phyloP scores from a whole-genome alignment of 2,888 invertebrate genomes.

The Coenonympha arcania region DNA sequence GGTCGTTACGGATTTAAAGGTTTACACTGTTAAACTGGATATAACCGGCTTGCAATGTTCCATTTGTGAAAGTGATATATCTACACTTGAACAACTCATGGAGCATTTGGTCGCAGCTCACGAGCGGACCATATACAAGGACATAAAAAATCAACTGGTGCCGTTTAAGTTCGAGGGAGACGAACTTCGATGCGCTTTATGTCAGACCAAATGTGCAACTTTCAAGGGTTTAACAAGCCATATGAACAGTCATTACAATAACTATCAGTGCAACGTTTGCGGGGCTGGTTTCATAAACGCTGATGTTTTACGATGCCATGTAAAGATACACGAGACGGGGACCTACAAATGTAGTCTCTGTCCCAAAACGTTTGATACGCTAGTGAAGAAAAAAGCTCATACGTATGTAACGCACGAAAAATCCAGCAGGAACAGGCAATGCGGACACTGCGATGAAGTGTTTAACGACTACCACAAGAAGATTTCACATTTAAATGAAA shows the following conservation, averaged over 20 bases:
- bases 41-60: constrained; percentile 45
- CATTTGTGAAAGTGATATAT: constrained; percentile 34
- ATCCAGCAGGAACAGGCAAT: no score
- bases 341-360: constrained; percentile 29
- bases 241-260: constrained; percentile 50
- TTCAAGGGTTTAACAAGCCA: constrained; percentile 41
- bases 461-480: no score
- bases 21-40: constrained; percentile 43
- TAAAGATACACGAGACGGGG: constrained; percentile 31
- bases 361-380: no score
- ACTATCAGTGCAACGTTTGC: constrained; percentile 46
- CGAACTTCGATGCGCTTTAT: constrained; percentile 37
- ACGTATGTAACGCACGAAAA: no score
- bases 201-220: constrained; percentile 26
- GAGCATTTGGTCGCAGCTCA: constrained; percentile 39
- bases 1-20: constrained; percentile 20
- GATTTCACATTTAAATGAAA: no score
- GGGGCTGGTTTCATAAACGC: constrained; percentile 43
- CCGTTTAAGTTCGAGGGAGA: constrained; percentile 43
- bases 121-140: constrained; percentile 32
- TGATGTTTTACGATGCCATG: constrained; percentile 26
- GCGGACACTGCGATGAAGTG: no score
- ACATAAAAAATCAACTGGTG: constrained; percentile 42
- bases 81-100: constrained; percentile 34
- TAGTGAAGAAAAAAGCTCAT: no score